phyloP scores from a whole-genome alignment of 1,140 invertebrate genomes.

The Lepidostoma basale region DNA sequence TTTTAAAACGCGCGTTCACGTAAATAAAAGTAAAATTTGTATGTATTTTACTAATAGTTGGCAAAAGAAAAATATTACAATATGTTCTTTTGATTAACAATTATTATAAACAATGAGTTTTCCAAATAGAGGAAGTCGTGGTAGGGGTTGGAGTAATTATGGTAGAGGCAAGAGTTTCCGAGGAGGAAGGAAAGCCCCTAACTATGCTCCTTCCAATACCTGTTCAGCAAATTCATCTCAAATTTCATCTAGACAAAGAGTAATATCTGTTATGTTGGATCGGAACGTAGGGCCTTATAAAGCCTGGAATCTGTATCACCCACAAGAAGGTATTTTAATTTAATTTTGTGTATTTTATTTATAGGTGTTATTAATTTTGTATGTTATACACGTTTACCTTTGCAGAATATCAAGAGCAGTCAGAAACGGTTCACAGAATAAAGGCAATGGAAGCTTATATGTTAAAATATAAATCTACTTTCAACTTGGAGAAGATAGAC shows the following conservation, averaged over 20 bases:
- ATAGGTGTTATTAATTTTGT: constrained; percentile 23
- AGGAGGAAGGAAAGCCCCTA: constrained; percentile 1
- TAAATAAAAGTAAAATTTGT: no score
- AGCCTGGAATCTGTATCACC: constrained; percentile 74
- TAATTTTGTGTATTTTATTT: constrained; percentile 13
- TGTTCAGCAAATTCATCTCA: constrained; percentile 9
- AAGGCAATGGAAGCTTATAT: constrained; percentile 64
- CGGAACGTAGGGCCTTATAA: constrained; percentile 56
- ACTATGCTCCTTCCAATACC: not conserved
- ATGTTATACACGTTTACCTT: constrained; percentile 43
- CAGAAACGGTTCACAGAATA: constrained; percentile 59
- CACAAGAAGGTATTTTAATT: constrained; percentile 63
- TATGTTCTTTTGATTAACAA: not conserved
- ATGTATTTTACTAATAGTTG: no score
- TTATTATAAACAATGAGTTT: constrained; percentile 18
- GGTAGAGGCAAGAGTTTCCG: constrained; percentile 19
- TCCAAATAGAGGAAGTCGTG: constrained; percentile 25
- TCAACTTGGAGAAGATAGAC: constrained; percentile 67
- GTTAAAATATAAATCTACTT: constrained; percentile 58
- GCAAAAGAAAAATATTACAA: no score
- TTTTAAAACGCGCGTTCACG: no score
- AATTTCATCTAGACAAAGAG: constrained; percentile 14
- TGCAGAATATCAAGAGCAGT: constrained; percentile 61
- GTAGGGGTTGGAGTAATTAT: constrained; percentile 25
- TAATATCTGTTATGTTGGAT: constrained; percentile 27